Base-by-base conservation (phyloP, 2,797 vertebrate species). In the Poecilia velifera region DNA sequence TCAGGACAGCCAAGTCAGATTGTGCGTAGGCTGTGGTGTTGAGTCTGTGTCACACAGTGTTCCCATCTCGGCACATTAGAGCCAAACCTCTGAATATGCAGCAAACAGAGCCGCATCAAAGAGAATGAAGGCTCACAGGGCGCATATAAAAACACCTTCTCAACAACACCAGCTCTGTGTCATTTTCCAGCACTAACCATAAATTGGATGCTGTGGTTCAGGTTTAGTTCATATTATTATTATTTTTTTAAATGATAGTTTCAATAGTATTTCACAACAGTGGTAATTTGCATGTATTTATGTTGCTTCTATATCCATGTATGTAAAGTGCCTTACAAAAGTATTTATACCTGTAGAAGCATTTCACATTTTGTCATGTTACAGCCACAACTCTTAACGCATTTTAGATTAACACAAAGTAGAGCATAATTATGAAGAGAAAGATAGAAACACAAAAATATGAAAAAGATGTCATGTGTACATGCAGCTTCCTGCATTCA, bases 31-130 rank as follows among this genome's bases (percentile, higher is more conserved):
- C 73, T 2, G 76, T 34, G 41, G 77, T 76, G 83, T 79, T 5
- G 80, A 87, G 78, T 77, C 77, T 57, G 75, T 88, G 88, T 90
- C 83, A 89, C 85, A 51, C 80, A 74, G 84, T 83, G 87, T 89
- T 86, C 85, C 87, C 5, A 73, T 91, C 90, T 90, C 78, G 43
- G 71, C 80, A 82, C 73, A 89, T 91, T 84, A 87, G 72, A 76
- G 47, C 77, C 72, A 46, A 75, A 55, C 81, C 78, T 76, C 76
- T 85, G 86, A 90, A 76, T 76, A 86, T 83, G 86, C 84, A 82
- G 76, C 77, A 74, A 79, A 79, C 31, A 0, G 66, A 39, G 62
- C 22, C 36, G 85, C 76, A 86, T 87, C 73, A 82, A 78, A 77
- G 59, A 71, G 16, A 79, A 71, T 2, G 13, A 81, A 41, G 14